Evolutionary conservation across 2,113 vertebrate species (phyloP).

Genomic region (Mesoclemmys tuberculata): DNA sequence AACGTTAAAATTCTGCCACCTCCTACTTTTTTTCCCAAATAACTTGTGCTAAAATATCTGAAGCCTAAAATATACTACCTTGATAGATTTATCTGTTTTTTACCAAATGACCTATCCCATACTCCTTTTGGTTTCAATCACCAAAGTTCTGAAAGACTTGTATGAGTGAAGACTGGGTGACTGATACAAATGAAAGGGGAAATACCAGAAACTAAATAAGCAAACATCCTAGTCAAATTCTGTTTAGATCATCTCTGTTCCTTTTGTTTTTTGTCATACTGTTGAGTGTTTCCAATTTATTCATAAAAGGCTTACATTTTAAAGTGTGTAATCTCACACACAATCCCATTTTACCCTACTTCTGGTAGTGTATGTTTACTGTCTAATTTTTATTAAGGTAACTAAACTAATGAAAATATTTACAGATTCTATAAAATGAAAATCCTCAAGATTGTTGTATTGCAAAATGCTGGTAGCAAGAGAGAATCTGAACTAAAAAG

Average conservation of each 20-base stretch:
- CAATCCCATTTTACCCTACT: constrained; percentile 22
- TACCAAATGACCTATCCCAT: constrained; percentile 19
- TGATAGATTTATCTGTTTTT: not conserved
- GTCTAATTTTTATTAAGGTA: not conserved
- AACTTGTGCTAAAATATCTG: constrained; percentile 34
- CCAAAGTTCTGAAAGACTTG: constrained; percentile 56
- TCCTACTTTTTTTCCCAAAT: not conserved
- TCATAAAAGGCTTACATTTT: constrained; percentile 22
- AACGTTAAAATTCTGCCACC: constrained; percentile 68
- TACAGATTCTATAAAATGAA: not conserved
- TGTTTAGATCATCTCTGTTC: constrained; percentile 67
- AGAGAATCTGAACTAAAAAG: not conserved
- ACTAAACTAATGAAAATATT: constrained; percentile 6
- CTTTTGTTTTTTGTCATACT: constrained; percentile 52
- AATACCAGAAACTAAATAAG: constrained; percentile 43
- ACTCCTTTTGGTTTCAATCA: constrained; percentile 39
- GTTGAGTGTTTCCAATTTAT: constrained; percentile 59
- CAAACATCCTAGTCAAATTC: constrained; percentile 48
- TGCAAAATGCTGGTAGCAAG: not conserved
- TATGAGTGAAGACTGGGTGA: constrained; percentile 56
- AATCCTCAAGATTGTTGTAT: not conserved
- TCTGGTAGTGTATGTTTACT: constrained; percentile 32
- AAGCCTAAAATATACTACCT: not conserved
- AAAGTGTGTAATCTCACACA: constrained; percentile 51
- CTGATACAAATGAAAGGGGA: constrained; percentile 36